phyloP scores from a whole-genome alignment of 2,888 invertebrate species.

The Caenorhabditis sp. region DNA sequence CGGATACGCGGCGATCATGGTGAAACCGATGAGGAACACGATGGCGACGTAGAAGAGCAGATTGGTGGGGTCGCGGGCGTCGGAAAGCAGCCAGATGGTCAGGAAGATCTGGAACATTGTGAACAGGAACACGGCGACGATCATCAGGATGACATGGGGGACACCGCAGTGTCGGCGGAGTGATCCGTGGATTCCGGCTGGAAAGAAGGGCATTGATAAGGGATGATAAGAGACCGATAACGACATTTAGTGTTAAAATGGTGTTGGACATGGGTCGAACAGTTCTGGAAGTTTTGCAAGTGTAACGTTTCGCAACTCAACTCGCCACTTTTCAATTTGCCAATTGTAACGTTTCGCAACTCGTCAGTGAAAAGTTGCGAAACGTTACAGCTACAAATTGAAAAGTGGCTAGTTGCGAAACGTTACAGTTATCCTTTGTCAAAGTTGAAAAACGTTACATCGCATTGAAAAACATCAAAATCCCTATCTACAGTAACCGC shows the following conservation, averaged over 20 bases:
- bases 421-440: not conserved
- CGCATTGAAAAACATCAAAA: no score
- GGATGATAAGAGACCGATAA: not conserved
- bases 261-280: no score
- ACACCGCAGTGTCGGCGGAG: slow-evolving; percentile 79
- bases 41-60: slow-evolving; percentile 30
- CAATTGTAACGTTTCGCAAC: no score
- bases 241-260: no score
- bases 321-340: no score
- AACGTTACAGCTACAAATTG: no score
- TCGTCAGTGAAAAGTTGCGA: no score
- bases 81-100: slow-evolving; percentile 62
- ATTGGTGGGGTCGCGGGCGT: slow-evolving; percentile 52
- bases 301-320: no score
- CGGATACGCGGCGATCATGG: slow-evolving; percentile 53
- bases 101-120: slow-evolving; percentile 67
- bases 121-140: slow-evolving; percentile 67
- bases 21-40: slow-evolving; percentile 36
- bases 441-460: no score
- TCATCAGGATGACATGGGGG: slow-evolving; percentile 74
- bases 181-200: slow-evolving; percentile 68
- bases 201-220: not conserved
- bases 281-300: no score
- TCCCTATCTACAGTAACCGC: no score
- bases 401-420: no score